phyloP scores from a whole-genome alignment of 2,797 vertebrate genomes.

The Siniperca scherzeri region DNA sequence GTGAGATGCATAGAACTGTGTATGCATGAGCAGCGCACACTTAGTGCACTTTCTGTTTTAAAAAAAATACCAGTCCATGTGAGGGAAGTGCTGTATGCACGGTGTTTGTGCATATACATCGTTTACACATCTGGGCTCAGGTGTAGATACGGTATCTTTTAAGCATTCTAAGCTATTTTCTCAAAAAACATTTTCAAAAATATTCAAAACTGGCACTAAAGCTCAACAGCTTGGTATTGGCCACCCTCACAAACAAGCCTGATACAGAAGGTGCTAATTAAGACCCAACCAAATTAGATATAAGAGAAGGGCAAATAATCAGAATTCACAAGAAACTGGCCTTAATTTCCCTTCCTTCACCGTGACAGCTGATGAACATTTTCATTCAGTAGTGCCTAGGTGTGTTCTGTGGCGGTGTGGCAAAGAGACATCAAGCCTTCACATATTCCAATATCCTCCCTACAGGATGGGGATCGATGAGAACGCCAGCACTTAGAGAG shows the following conservation, averaged over 20 bases:
- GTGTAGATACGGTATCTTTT: not conserved
- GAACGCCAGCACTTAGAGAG: constrained; percentile 85
- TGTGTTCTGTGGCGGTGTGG: constrained; percentile 31
- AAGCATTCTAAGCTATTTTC: not conserved
- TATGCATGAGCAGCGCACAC: not conserved
- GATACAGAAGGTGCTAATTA: not conserved
- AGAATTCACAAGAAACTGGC: not conserved
- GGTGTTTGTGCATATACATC: not conserved
- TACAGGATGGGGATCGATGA: constrained; percentile 85
- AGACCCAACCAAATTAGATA: not conserved
- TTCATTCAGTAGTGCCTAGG: constrained; percentile 22
- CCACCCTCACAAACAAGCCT: not conserved
- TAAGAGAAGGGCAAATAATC: not conserved
- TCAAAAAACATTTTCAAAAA: not conserved
- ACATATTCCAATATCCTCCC: constrained; percentile 57
- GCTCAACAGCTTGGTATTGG: not conserved
- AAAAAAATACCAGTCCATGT: not conserved
- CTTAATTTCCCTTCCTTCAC: constrained; percentile 13
- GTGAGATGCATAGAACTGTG: not conserved
- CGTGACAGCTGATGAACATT: constrained; percentile 1
- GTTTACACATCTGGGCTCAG: not conserved
- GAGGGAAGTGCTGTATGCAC: not conserved
- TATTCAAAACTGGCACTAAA: not conserved
- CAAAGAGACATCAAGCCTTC: constrained; percentile 42
- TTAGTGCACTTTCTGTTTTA: not conserved